These are phyloP conservation scores for Raphicerus campestris DNA, from an alignment of 2,113 vertebrate species.

Conservation along the genomic window DNA sequence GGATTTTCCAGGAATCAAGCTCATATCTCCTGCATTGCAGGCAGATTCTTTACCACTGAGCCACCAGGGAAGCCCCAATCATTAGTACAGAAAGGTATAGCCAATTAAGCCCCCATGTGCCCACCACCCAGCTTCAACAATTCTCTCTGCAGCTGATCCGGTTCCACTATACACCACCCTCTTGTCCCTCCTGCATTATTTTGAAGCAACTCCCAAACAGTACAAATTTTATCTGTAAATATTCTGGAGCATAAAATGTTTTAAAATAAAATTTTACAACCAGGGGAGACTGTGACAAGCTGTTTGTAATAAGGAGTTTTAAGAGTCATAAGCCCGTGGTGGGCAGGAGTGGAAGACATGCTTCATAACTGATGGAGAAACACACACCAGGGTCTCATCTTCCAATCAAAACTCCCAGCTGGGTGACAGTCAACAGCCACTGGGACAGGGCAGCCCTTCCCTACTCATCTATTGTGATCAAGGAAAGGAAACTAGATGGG, in stretches of 20 bases:
- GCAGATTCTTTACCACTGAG: not conserved
- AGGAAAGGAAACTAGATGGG: not conserved
- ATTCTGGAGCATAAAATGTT: not conserved
- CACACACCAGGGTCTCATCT: not conserved
- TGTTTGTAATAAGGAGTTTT: not conserved
- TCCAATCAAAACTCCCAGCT: not conserved
- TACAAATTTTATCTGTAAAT: not conserved
- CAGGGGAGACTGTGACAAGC: not conserved
- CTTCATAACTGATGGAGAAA: not conserved
- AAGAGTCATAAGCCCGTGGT: not conserved
- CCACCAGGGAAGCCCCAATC: not conserved
- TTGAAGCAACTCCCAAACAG: not conserved
- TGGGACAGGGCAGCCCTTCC: not conserved
- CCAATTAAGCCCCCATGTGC: not conserved
- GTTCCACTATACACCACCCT: not conserved
- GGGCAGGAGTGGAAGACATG: not conserved
- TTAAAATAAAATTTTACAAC: constrained; percentile 25
- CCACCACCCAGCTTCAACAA: not conserved
- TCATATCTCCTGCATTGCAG: not conserved
- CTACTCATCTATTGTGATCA: not conserved
- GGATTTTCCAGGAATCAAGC: not conserved
- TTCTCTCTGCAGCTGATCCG: not conserved
- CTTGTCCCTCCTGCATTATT: not conserved
- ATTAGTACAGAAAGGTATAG: not conserved
- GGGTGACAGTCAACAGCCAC: not conserved